Percentiles rank a stretch among this genome's conserved stretches.
Conservation (phyloP, 2,797 vertebrate genomes). For the Anguilla obscura region DNA sequence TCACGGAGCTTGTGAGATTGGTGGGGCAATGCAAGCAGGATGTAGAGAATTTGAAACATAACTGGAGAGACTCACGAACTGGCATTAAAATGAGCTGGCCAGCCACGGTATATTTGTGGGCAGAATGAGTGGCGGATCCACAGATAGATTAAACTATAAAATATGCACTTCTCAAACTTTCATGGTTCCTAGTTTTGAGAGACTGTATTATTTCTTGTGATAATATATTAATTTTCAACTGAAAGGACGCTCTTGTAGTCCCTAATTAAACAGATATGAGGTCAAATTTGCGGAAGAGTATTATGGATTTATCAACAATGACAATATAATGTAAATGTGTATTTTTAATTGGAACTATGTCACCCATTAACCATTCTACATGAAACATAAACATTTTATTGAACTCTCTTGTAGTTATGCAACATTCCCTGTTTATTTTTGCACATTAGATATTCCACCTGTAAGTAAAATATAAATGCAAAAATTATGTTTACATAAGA, state of each 20-base stretch:
- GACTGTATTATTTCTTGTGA: too few species aligned
- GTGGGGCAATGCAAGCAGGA: neutral
- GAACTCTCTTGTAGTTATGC: too few species aligned
- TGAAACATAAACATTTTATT: neutral
- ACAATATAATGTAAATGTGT: neutral
- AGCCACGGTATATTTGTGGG: neutral
- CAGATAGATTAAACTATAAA: neutral
- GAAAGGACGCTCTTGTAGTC: too few species aligned
- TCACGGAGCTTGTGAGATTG: neutral
- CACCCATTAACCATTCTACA: neutral
- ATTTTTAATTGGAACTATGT: neutral
- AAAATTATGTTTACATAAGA: neutral
- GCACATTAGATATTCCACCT: too few species aligned
- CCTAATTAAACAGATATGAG: too few species aligned
- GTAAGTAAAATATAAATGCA: too few species aligned
- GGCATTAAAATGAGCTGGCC: too few species aligned
- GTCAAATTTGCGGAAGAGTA: too few species aligned
- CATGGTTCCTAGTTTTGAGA: neutral
- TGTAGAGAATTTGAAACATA: neutral
- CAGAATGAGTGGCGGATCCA: neutral
- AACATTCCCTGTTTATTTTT: too few species aligned
- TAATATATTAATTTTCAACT: too few species aligned
- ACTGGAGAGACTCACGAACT: neutral
- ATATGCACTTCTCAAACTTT: neutral
- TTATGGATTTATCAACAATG: neutral